phyloP scores from a whole-genome alignment of 2,797 vertebrate species.

The Alcedo quadribrachys region DNA sequence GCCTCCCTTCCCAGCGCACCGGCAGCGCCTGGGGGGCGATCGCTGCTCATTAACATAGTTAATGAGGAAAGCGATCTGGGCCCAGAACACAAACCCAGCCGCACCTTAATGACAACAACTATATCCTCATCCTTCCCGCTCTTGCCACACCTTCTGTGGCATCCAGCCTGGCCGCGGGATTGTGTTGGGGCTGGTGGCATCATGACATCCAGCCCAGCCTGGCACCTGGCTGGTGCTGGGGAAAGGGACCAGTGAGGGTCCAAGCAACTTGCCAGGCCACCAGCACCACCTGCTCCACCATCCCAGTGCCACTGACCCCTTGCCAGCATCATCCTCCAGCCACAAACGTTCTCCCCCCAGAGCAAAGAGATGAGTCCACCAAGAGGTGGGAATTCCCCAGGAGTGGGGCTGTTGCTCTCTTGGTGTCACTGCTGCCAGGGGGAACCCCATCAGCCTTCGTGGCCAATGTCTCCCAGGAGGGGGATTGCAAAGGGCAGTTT shows the following conservation, averaged over 20 bases:
- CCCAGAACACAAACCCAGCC: background rate
- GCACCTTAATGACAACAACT: fast-evolving
- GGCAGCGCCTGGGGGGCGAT: background rate
- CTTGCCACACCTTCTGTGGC: background rate
- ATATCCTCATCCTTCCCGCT: fast-evolving
- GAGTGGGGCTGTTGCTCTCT: background rate
- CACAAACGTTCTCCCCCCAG: background rate
- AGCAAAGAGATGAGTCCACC: background rate
- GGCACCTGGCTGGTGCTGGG: fast-evolving
- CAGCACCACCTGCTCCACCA: fast-evolving
- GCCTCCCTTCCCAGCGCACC: background rate
- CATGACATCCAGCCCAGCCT: background rate
- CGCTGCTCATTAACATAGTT: background rate
- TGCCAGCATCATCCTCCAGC: background rate
- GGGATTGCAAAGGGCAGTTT: background rate
- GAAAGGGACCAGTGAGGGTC: background rate
- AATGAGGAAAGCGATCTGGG: background rate
- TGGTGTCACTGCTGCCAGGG: background rate
- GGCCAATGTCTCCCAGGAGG: fast-evolving
- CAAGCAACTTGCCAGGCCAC: background rate
- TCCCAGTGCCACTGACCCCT: background rate
- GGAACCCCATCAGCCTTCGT: background rate
- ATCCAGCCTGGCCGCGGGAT: background rate
- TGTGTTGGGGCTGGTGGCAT: background rate
- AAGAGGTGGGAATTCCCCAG: background rate